These are phyloP conservation scores for Drosophila gaucha DNA, from an alignment of 2,888 invertebrate genomes.

Conservation along the genomic window DNA sequence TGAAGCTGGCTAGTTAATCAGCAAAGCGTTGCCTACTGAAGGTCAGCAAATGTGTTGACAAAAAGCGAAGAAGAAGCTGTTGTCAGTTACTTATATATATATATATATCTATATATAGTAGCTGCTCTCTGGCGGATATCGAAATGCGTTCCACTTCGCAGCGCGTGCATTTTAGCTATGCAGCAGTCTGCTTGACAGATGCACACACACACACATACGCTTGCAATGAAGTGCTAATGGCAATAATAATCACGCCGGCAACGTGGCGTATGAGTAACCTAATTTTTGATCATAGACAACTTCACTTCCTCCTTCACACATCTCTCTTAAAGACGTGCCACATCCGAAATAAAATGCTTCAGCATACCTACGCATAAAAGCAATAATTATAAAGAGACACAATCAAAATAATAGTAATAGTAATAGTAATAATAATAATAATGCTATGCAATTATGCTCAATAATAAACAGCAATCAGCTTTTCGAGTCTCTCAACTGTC, in stretches of 20 bases:
- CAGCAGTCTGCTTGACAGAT: constrained; percentile 37
- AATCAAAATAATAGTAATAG: background rate
- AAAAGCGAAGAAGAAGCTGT: constrained; percentile 14
- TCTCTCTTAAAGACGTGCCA: too few relatives aligned
- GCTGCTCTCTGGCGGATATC: constrained; percentile 79
- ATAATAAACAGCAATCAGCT: constrained; percentile 58
- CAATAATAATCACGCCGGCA: constrained; percentile 48
- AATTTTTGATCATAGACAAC: constrained; percentile 29
- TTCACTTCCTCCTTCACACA: background rate
- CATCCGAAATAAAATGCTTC: constrained; percentile 1
- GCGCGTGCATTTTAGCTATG: constrained; percentile 78
- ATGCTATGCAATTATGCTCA: constrained; percentile 47
- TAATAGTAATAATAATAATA: constrained; percentile 29
- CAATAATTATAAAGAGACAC: background rate
- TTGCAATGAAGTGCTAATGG: constrained; percentile 33
- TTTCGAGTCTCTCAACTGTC: constrained; percentile 25
- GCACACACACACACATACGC: constrained; percentile 15
- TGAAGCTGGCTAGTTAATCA: constrained; percentile 41
- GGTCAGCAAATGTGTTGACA: constrained; percentile 57
- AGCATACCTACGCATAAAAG: constrained; percentile 16
- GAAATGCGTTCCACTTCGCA: constrained; percentile 84
- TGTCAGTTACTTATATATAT: constrained; percentile 2
- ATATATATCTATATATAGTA: constrained; percentile 10
- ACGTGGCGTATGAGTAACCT: constrained; percentile 52
- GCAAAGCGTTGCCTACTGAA: constrained; percentile 61